Percentiles rank a stretch among this genome's conserved stretches.
Conservation (phyloP, 2,797 vertebrate genomes). For the Podarcis siculus region DNA sequence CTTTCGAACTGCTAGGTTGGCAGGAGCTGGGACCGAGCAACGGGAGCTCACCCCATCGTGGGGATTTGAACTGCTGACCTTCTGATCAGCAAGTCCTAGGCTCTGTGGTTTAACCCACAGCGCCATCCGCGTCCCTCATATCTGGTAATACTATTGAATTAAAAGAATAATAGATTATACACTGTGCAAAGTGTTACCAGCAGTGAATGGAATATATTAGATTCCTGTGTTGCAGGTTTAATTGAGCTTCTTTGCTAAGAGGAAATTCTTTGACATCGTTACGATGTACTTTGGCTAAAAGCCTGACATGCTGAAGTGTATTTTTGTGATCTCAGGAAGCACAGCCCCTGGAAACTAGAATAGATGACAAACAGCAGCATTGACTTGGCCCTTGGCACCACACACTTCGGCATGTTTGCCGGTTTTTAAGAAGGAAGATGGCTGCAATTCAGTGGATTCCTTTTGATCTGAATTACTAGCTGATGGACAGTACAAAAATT, state of each 20-base stretch:
- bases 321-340: slow-evolving; percentile 22
- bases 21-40: too few species aligned
- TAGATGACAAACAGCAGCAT: slow-evolving; percentile 10
- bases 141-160: not conserved
- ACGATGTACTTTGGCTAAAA: slow-evolving; percentile 6
- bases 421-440: slow-evolving; percentile 31
- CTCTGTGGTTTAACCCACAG: too few species aligned
- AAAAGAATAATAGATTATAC: not conserved
- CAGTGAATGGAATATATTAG: not conserved
- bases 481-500: slow-evolving; percentile 35
- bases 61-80: too few species aligned
- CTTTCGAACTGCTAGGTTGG: too few species aligned
- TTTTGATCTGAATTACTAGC: slow-evolving; percentile 38
- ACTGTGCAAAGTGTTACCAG: not conserved
- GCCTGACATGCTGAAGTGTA: slow-evolving; percentile 1
- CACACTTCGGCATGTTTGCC: not conserved
- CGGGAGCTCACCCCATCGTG: too few species aligned
- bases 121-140: too few species aligned
- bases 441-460: slow-evolving; percentile 41
- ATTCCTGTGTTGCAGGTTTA: not conserved
- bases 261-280: slow-evolving; percentile 24
- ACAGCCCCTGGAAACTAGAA: not conserved
- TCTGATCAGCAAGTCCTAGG: too few species aligned
- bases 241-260: rapidly evolving
- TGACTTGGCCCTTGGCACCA: not conserved